Evolutionary conservation across 92 coral and sea anemone species (phyloP).

Genomic region (Parazoanthus swiftii): DNA sequence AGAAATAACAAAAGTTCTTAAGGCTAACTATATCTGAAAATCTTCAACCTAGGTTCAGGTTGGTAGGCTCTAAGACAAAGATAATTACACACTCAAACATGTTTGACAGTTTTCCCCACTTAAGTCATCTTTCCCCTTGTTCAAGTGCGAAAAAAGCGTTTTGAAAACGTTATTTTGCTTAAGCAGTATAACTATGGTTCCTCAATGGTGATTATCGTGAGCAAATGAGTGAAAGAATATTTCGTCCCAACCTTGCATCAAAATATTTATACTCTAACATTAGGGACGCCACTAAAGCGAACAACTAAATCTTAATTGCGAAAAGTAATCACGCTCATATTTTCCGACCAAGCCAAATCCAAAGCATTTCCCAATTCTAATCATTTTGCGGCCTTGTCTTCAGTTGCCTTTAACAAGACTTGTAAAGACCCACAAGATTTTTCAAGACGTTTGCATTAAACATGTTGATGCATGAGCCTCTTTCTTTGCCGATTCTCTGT

Average conservation of each 20-base stretch:
- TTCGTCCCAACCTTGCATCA: neutral
- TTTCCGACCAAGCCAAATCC: neutral
- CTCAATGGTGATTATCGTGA: too few species aligned
- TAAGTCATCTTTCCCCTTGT: neutral
- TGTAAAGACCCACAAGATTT: neutral
- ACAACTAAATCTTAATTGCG: neutral
- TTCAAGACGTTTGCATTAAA: neutral
- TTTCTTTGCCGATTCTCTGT: neutral
- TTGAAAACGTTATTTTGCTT: neutral
- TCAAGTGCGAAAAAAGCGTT: neutral
- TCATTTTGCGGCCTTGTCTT: too few species aligned
- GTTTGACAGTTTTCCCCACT: neutral
- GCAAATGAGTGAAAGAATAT: too few species aligned
- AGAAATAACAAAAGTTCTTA: neutral
- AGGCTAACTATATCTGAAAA: too few species aligned
- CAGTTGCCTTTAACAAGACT: neutral
- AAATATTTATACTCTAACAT: neutral
- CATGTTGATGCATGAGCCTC: neutral
- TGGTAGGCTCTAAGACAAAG: too few species aligned
- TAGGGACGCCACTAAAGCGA: neutral
- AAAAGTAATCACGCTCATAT: neutral
- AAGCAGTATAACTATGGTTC: neutral
- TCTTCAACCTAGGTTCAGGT: neutral
- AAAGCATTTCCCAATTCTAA: too few species aligned
- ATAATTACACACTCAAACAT: neutral